A percentile compares a stretch with the other conserved stretches of the same genome.
Conservation (phyloP, 2,888 invertebrate species). For the Myopa testacea region DNA sequence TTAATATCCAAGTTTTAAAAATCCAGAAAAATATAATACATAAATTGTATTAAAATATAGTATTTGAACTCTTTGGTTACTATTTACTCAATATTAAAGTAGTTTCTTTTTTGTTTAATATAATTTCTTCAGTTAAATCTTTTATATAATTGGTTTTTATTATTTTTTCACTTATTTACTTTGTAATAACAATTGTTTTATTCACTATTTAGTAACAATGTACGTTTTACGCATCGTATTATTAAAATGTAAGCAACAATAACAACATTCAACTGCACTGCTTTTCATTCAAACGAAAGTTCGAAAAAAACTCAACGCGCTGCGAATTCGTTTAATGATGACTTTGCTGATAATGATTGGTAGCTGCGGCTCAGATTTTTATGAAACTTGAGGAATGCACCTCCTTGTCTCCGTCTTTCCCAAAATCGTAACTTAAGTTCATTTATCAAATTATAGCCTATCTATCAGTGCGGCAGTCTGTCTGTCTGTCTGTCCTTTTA, state of each 20-base stretch:
- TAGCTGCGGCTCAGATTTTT: not conserved
- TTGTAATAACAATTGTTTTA: too few species aligned
- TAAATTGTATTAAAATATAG: too few species aligned
- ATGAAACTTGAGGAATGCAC: not conserved
- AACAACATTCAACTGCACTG: constrained; percentile 3
- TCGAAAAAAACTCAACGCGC: not conserved
- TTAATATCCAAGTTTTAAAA: too few species aligned
- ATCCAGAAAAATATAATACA: too few species aligned
- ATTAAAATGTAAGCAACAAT: not conserved
- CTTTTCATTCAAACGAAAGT: constrained; percentile 5
- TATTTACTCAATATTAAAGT: not conserved
- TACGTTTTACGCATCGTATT: not conserved
- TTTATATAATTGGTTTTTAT: too few species aligned
- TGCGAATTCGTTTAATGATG: constrained; percentile 11
- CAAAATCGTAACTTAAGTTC: not conserved
- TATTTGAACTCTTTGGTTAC: not conserved
- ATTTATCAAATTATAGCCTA: not conserved
- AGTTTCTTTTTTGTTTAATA: too few species aligned
- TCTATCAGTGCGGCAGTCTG: not conserved
- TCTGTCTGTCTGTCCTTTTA: not conserved
- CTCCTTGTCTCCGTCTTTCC: too few species aligned
- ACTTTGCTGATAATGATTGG: not conserved
- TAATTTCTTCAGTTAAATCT: too few species aligned
- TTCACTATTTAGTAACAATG: too few species aligned
- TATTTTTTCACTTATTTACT: too few species aligned